phyloP scores from a whole-genome alignment of 2,113 vertebrate genomes.

The Antechinus stuartii region DNA sequence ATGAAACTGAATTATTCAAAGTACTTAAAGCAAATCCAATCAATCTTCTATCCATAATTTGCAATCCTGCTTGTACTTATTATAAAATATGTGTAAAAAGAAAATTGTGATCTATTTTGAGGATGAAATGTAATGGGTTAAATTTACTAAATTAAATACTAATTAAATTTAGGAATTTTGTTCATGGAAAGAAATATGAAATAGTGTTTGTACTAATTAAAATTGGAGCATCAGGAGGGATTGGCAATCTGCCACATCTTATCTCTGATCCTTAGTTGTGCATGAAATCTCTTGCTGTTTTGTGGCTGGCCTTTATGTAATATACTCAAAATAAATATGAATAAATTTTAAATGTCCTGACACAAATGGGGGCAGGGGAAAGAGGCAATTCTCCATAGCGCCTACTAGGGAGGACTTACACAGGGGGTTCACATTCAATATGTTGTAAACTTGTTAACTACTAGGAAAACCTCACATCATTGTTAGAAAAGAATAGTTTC shows the following conservation, averaged over 20 bases:
- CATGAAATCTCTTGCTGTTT: slow-evolving; percentile 67
- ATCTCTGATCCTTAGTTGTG: slow-evolving; percentile 58
- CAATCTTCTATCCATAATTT: background rate
- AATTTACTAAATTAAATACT: slow-evolving; percentile 67
- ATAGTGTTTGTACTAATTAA: slow-evolving; percentile 69
- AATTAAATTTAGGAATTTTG: slow-evolving; percentile 72
- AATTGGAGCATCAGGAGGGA: slow-evolving; percentile 51
- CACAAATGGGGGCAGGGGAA: background rate
- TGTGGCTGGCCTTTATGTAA: slow-evolving; percentile 55
- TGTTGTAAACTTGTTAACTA: background rate
- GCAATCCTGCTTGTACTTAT: background rate
- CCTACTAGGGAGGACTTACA: background rate
- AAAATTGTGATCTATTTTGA: slow-evolving; percentile 56
- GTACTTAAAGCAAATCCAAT: background rate
- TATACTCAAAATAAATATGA: slow-evolving; percentile 64
- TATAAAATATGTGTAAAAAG: background rate
- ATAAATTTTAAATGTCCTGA: slow-evolving; percentile 39
- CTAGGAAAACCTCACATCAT: background rate
- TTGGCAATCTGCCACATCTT: slow-evolving; percentile 67
- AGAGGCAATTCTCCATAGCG: background rate
- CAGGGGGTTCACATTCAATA: background rate
- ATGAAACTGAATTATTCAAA: background rate
- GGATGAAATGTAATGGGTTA: slow-evolving; percentile 62
- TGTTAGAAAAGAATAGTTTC: background rate
- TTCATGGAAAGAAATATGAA: slow-evolving; percentile 66